These are phyloP conservation scores for Keiferia lycopersicella DNA, from an alignment of 2,888 invertebrate species.

Conservation along the genomic window DNA sequence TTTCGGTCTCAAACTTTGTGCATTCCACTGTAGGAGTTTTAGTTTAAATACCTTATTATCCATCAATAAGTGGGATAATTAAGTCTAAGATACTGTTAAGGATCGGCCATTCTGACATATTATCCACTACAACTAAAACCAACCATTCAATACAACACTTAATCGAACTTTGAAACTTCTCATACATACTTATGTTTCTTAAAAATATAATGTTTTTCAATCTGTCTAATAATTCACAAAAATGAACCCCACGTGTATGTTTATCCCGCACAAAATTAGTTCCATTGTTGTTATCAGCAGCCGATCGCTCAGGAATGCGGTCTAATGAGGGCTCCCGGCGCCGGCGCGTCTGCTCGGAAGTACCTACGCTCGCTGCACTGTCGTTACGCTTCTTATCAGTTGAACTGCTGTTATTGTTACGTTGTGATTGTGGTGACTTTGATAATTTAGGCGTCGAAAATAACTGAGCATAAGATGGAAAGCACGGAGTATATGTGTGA, in stretches of 20 bases:
- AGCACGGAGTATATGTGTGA: background rate
- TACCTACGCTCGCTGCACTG: background rate
- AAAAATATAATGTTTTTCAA: background rate
- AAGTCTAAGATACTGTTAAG: background rate
- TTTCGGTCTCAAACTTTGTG: conserved; percentile 25
- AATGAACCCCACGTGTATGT: background rate
- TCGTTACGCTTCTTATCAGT: background rate
- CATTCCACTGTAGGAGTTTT: conserved; percentile 24
- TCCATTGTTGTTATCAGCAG: background rate
- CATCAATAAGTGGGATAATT: background rate
- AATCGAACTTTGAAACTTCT: background rate
- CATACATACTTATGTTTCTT: background rate
- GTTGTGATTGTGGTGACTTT: background rate
- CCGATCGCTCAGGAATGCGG: background rate
- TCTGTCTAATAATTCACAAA: background rate
- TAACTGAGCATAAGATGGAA: background rate
- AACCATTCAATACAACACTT: conserved; percentile 2
- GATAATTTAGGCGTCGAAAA: background rate
- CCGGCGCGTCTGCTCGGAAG: background rate
- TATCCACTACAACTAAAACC: background rate
- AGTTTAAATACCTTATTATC: background rate
- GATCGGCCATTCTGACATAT: background rate
- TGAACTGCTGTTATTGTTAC: background rate
- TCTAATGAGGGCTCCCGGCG: background rate
- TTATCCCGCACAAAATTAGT: background rate